Base-by-base conservation (phyloP, 1,140 invertebrate genomes). In the Nephila pilipes region DNA sequence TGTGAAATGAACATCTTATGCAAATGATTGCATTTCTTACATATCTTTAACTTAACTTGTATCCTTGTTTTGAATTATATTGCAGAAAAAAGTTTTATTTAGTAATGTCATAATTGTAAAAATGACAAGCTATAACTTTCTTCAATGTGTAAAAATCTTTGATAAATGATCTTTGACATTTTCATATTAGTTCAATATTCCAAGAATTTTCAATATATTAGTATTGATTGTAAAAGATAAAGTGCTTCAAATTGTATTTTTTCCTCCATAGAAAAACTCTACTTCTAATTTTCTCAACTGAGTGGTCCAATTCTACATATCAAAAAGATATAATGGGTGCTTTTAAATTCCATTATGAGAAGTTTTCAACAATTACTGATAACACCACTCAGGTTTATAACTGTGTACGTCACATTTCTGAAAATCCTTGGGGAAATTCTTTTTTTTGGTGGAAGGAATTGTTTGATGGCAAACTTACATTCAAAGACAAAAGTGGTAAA, bases 341-440 rank as follows among this genome's bases (percentile, higher is more conserved):
- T 46, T 88, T 69, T 88, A 32, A 1, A n/a, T 25, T 25, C 10
- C 18, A 88, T 54, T 54, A 32, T 14, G 14, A 14, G 16, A 54
- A 14, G 20, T 75, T 88, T 54, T 32, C 63, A 2, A 54, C 4
- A 1, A 55, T 75, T 22, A 55, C 60, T 38, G 10, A 46, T 8
- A 65, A 88, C 18, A 1, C 6, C 10, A 12, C n/a, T 54, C 14
- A 65, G 25, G 18, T 88, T 25, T 32, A 54, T 14, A 55, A 88
- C 0, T 8, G 36, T 46, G 36, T 88, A 3, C 32, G 75, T 3
- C 6, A 46, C 1, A n/a, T 88, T 1, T 12, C 22, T n/a, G 38
- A 88, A 22, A 58, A n/a, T 65, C 87, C 63, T n/a, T 88, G 87
- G 87, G 22, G 38, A 29, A 88, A 88, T 75, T 6, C 32, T 1